Evolutionary conservation across 2,113 vertebrate species (phyloP), one percentile per base, ranked within the genome.

Genomic region (Oxyruncus cristatus): DNA sequence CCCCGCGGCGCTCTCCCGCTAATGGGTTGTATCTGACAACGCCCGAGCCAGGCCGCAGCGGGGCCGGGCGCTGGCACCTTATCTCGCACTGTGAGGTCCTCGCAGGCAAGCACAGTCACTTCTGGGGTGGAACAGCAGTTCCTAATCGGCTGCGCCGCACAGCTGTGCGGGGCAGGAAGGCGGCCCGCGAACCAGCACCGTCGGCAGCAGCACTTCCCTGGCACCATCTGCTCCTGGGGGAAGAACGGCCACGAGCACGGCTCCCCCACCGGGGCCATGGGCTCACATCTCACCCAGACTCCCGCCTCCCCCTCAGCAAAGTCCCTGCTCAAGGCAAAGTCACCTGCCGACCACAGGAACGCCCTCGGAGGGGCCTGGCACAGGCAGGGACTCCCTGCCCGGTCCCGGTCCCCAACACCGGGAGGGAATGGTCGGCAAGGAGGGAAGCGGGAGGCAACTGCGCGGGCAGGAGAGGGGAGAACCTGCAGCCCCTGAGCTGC

Each of bases 391-490:
- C 17, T 11, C 16, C 56, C 61, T n/a, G 22, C 32, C 41, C 11
- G 0, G 30, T 12, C n/a, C 55, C 6, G 32, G 32, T 13, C 17
- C 46, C 32, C 7, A 1, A 55, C 50, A 30, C 28, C 0, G 1
- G 62, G 14, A 62, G 6, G 4, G 12, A 55, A 41, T 1, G 6
- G 24, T 50, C 84, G 7, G 72, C 4, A 5, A 55, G 11, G 35
- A 66, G 19, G 6, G 24, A 52, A 66, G 33, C 1, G 8, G 12
- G 22, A 32, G n/a, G 15, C 35, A 21, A 53, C 23, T 1, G 62
- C 27, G 32, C 1, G 0, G 10, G 35, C 28, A 5, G 0, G n/a
- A 28, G 6, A 58, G 4, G 4, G 22, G 35, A n/a, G 30, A n/a
- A 30, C 24, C 39, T 11, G 70, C 65, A 70, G 23, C 2, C 30